Base-by-base conservation (phyloP, 2,888 invertebrate species). In the Hemicrepidius hirtus region DNA sequence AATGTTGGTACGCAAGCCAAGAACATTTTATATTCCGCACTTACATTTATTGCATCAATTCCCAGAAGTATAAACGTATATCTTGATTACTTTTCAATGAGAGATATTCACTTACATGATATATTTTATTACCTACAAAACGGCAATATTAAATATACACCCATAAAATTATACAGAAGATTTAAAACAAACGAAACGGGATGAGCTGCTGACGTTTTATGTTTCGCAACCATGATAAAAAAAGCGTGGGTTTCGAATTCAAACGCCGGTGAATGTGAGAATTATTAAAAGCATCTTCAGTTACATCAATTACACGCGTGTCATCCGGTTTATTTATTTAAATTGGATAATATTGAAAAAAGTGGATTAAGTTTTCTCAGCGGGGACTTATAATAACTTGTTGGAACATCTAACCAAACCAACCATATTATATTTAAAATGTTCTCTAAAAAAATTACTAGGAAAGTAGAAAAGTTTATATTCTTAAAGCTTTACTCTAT, bases 11-110 rank as follows among this genome's bases (percentile, higher is more conserved):
- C 67, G 55, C 40, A 55, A 71, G 65, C 59, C 59, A 40, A 18
- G 57, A 37, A 53, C 71, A 71, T 71, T 72, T 72, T 67, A 72
- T 72, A 72, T 68, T 68, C 67, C 62, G 44, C 67, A 72, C 72
- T 72, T 72, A 72, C 72, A 72, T 68, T 67, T 72, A 72, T 72
- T 72, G 68, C 68, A 57, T 67, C 53, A 67, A 72, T 72, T 72
- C 72, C 24, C 62, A 68, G 72, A 72, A 72, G 72, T 62, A 72
- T 68, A 67, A 68, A 72, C 68, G 72, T 68, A 72, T 72, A 72
- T 72, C 72, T 72, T 67, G 67, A 72, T 72, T 72, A 72, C 63
- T 53, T 63, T 62, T 67, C 67, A 67, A 67, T 67, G 66, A 71
- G 57, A 59, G 55, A 63, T 71, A 71, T 71, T 67, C 55, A 66